These are phyloP conservation scores for Drosophila melanosoma DNA, from an alignment of 2,888 invertebrate species.

Conservation along the genomic window DNA sequence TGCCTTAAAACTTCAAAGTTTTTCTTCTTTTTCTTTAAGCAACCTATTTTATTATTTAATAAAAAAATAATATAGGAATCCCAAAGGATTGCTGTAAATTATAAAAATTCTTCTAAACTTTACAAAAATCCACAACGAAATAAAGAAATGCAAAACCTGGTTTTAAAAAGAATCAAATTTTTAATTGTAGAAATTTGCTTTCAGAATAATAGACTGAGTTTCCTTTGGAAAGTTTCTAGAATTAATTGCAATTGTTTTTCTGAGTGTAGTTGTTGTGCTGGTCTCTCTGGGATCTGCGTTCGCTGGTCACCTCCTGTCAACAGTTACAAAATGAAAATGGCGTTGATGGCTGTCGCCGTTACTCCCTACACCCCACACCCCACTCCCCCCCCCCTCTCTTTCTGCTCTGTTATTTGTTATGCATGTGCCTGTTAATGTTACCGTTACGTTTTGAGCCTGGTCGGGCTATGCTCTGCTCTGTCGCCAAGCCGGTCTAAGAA, in stretches of 20 bases:
- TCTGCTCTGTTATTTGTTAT: slow-evolving; percentile 58
- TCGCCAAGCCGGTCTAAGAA: slow-evolving; percentile 30
- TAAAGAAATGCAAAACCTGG: background rate
- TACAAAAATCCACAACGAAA: background rate
- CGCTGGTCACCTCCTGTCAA: slow-evolving; percentile 56
- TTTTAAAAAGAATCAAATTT: background rate
- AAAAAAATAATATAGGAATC: no score
- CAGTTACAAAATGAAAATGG: slow-evolving; percentile 75
- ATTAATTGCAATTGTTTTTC: background rate
- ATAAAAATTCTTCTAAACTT: background rate
- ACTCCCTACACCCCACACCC: background rate
- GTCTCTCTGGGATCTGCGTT: slow-evolving; percentile 5
- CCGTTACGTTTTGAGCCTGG: slow-evolving; percentile 43
- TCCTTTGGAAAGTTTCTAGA: background rate
- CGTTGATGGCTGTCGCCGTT: slow-evolving; percentile 68
- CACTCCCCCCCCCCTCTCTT: background rate
- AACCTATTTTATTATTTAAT: no score
- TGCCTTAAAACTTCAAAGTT: background rate
- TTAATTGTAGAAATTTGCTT: background rate
- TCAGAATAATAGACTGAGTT: background rate
- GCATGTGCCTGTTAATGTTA: slow-evolving; percentile 63
- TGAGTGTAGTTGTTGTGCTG: slow-evolving; percentile 20
- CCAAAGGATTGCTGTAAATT: no score
- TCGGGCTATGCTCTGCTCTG: slow-evolving; percentile 18
- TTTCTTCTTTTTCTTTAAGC: background rate